These are phyloP conservation scores for Tenthredo mesomela DNA, from an alignment of 2,888 invertebrate genomes.

Conservation along the genomic window DNA sequence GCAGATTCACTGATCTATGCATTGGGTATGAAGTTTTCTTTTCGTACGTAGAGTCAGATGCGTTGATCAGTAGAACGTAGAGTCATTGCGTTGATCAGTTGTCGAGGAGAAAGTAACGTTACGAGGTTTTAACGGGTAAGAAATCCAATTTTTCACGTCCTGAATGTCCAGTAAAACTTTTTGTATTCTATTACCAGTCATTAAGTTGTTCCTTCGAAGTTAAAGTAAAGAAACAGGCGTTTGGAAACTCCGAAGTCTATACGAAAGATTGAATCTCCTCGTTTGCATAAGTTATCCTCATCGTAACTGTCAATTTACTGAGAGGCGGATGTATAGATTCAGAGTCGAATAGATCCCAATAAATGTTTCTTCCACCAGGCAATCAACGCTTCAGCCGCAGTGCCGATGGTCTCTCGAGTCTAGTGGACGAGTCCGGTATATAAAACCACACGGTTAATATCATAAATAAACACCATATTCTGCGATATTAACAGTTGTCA, in stretches of 20 bases:
- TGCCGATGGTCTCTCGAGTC: slow-evolving; percentile 19
- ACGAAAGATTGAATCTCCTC: slow-evolving; percentile 75
- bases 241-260: slow-evolving; percentile 58
- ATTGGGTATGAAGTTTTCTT: background rate
- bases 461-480: slow-evolving; percentile 49
- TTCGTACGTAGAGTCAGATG: too few relatives aligned
- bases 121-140: background rate
- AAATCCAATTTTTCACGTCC: background rate
- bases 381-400: slow-evolving; percentile 23
- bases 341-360: slow-evolving; percentile 76
- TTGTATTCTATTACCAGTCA: slow-evolving; percentile 15
- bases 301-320: slow-evolving; percentile 76
- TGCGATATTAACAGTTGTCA: slow-evolving; percentile 51
- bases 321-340: slow-evolving; percentile 76
- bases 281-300: slow-evolving; percentile 77
- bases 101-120: slow-evolving; percentile 18
- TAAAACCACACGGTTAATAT: slow-evolving; percentile 25
- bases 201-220: background rate
- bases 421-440: slow-evolving; percentile 12
- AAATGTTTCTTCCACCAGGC: slow-evolving; percentile 60
- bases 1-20: background rate
- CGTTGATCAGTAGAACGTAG: too few relatives aligned
- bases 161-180: background rate
- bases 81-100: background rate
- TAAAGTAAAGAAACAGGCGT: background rate